These are phyloP conservation scores for Montipora foliosa DNA, from an alignment of 64 coral and sea anemone genomes.

Conservation along the genomic window DNA sequence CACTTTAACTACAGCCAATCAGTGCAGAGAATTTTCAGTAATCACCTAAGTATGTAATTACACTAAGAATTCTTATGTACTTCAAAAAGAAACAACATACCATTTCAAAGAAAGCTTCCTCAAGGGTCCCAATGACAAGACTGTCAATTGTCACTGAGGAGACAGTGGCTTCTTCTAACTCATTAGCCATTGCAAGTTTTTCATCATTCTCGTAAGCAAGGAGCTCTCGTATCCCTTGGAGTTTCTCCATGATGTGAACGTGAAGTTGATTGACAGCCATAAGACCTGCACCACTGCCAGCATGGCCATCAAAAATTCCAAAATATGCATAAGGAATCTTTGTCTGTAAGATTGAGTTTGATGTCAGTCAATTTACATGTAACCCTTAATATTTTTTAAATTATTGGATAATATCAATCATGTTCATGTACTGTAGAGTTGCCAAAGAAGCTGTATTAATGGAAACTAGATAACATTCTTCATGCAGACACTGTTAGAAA, in stretches of 20 bases:
- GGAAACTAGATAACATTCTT: too few species aligned
- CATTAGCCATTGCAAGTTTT: constrained; percentile 54
- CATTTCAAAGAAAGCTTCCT: constrained; percentile 99
- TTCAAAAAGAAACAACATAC: constrained; percentile 34
- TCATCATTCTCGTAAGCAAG: constrained; percentile 81
- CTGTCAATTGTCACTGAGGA: constrained; percentile 89
- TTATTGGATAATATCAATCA: too few species aligned
- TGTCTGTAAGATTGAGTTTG: constrained; percentile 34
- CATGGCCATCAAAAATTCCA: constrained; percentile 98
- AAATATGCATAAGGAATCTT: constrained; percentile 98
- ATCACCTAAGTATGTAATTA: too few species aligned
- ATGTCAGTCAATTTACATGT: too few species aligned
- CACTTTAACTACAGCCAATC: too few species aligned
- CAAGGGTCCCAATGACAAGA: constrained; percentile 85
- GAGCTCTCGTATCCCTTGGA: constrained; percentile 83
- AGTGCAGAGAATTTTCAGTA: too few species aligned
- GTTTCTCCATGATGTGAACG: constrained; percentile 89
- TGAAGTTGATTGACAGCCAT: constrained; percentile 92
- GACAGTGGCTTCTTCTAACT: constrained; percentile 85
- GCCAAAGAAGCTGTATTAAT: too few species aligned
- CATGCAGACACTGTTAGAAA: too few species aligned
- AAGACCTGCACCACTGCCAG: constrained; percentile 84
- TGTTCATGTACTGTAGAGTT: too few species aligned
- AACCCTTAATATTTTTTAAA: too few species aligned
- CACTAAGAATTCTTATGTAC: neutral